A percentile compares a stretch with the other conserved stretches of the same genome.
Evolutionary conservation across 2,113 vertebrate species (phyloP).

Genomic region (Plotosus lineatus): DNA sequence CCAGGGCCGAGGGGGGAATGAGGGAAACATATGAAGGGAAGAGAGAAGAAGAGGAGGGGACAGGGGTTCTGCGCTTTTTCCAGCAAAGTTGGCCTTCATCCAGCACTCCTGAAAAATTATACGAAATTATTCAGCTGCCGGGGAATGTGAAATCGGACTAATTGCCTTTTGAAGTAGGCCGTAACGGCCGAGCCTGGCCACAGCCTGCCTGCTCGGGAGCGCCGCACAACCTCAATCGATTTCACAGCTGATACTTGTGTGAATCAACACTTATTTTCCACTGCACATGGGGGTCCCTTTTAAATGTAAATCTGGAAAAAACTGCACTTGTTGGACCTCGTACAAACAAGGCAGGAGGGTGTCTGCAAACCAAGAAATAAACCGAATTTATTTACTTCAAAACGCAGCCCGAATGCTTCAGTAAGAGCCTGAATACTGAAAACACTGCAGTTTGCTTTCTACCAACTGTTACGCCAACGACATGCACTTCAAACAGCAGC

Average conservation of each 20-base stretch:
- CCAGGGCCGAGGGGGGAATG: conserved; percentile 28
- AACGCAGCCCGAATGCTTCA: conserved; percentile 30
- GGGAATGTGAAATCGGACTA: conserved; percentile 89
- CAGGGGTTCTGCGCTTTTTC: conserved; percentile 72
- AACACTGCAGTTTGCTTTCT: conserved; percentile 44
- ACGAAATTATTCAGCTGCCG: conserved; percentile 85
- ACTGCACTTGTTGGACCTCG: conserved; percentile 56
- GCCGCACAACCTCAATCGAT: conserved; percentile 57
- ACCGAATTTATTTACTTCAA: conserved; percentile 55
- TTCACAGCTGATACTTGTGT: conserved; percentile 64
- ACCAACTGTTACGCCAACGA: conserved; percentile 39
- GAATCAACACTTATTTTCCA: conserved; percentile 61
- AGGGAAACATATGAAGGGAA: conserved; percentile 7
- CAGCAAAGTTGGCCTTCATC: conserved; percentile 83
- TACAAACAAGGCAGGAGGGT: conserved; percentile 51
- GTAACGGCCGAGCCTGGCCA: conserved; percentile 57
- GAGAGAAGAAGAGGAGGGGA: conserved; percentile 69
- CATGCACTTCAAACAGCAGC: conserved; percentile 29
- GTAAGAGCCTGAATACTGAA: conserved; percentile 32
- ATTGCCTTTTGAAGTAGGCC: conserved; percentile 83
- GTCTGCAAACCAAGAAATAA: conserved; percentile 50
- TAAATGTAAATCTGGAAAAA: conserved; percentile 62
- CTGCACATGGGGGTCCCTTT: conserved; percentile 50
- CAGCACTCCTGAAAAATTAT: conserved; percentile 83
- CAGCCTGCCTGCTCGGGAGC: conserved; percentile 41